Conservation (phyloP, 2,797 vertebrate genomes). For the Lerista edwardsae region DNA sequence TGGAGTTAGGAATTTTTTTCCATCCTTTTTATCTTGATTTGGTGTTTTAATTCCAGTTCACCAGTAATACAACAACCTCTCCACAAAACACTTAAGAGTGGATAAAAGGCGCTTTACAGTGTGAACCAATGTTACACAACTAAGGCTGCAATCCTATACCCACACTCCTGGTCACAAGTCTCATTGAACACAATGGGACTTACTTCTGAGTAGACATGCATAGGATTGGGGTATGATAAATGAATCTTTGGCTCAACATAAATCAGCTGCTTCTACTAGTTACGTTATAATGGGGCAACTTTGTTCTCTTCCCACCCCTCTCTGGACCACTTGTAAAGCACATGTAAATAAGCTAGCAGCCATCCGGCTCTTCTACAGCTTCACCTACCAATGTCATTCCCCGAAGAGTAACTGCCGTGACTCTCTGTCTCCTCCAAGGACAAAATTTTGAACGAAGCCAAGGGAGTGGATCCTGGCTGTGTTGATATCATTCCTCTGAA, state of each 20-base stretch:
- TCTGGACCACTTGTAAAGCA: background rate
- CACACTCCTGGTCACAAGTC: no score
- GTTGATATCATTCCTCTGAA: conserved; percentile 99
- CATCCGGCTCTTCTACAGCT: background rate
- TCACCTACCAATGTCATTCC: conserved; percentile 93
- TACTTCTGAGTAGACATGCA: no score
- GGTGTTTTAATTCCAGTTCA: background rate
- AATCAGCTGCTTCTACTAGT: background rate
- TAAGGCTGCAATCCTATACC: no score
- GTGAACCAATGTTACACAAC: background rate
- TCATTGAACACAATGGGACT: no score
- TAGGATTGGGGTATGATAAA: no score
- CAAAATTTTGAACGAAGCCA: conserved; percentile 97
- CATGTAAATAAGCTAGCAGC: background rate
- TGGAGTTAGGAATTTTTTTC: no score
- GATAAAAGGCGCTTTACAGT: background rate
- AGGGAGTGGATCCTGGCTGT: conserved; percentile 94
- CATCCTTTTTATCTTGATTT: background rate
- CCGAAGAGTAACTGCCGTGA: conserved; percentile 93
- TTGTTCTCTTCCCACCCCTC: background rate
- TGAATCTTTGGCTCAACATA: background rate
- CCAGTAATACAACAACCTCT: background rate
- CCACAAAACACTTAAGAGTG: background rate
- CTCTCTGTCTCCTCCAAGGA: conserved; percentile 96
- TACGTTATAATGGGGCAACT: background rate